Evolutionary conservation across 2,113 vertebrate species (phyloP), one percentile per base, ranked within the genome.

Genomic region (Heterochromis multidens): DNA sequence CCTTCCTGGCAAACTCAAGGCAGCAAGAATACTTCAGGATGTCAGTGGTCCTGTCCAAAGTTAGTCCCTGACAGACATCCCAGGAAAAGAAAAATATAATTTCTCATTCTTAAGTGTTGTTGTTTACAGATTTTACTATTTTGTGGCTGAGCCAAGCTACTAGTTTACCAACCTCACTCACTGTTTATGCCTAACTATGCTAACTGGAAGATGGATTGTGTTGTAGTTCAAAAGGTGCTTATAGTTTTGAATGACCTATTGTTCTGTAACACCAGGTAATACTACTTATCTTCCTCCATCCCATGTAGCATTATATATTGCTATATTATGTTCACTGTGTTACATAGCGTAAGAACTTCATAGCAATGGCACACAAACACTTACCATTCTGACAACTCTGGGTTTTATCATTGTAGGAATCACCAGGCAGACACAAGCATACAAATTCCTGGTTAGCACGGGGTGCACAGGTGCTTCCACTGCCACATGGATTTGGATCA

Each of bases 351-450:
- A 25, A 67, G 8, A 40, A 2, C 13, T 67, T 1, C n/a, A 25
- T 23, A 67, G 35, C 0, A 5, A 6, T 17, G 1, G 35, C 25
- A 25, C 21, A 7, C 2, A 63, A 83, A n/a, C 29, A 77, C 88
- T 90, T 74, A 93, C 93, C 7, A 37, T 3, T 62, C 3, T 13
- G 40, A 13, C 94, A 95, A 10, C 0, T 9, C 0, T 4, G 4
- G 3, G 0, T 29, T 0, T 0, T 0, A 2, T 63, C 0, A 82
- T 86, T 21, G 59, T 91, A 94, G 76, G 0, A 9, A 1, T 88
- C 79, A 25, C 95, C 95, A 21, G 81, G 0, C 25, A 56, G 57
- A 84, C 95, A 96, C 67, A 88, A 54, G 67, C 95, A 96, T 1
- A 43, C 3, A 43, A 2, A 62, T 62, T 62, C 60, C 19, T 16